phyloP scores from a whole-genome alignment of 64 coral and sea anemone genomes.

The Anthopleura sola region DNA sequence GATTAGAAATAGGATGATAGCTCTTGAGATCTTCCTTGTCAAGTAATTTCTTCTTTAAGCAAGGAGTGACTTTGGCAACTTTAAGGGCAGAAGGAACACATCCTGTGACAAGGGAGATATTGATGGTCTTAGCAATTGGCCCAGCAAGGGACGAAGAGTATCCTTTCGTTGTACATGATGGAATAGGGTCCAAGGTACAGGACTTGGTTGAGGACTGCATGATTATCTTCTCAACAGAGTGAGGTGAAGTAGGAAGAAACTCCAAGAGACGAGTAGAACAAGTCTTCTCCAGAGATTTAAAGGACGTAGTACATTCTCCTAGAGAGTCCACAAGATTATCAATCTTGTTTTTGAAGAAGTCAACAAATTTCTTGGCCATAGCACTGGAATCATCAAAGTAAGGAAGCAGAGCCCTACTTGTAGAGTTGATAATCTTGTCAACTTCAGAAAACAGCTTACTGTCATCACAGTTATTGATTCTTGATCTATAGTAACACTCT shows the following conservation, averaged over 20 bases:
- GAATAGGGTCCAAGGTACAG: conserved; percentile 6
- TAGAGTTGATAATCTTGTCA: not conserved
- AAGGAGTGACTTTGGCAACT: not conserved
- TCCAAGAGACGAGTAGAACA: too few species aligned
- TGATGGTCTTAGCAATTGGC: not conserved
- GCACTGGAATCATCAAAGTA: not conserved
- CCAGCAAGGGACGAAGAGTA: not conserved
- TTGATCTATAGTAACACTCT: not conserved
- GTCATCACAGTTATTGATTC: conserved; percentile 6
- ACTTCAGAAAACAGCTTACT: conserved; percentile 11
- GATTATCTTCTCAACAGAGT: too few species aligned
- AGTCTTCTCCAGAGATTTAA: too few species aligned
- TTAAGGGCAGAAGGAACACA: not conserved
- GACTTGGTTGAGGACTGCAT: not conserved
- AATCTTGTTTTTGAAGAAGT: not conserved
- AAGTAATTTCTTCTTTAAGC: not conserved
- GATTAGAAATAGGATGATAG: conserved; percentile 12
- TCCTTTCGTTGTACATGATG: not conserved
- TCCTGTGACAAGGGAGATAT: conserved; percentile 4
- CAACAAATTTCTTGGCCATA: conserved; percentile 1
- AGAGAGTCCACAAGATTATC: not conserved
- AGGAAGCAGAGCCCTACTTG: not conserved
- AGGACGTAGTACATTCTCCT: too few species aligned
- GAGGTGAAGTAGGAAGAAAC: too few species aligned
- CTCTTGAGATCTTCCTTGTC: not conserved